A percentile compares a stretch with the other conserved stretches of the same genome.
Evolutionary conservation across 2,797 vertebrate species (phyloP).

Genomic region (Chrosomus eos): DNA sequence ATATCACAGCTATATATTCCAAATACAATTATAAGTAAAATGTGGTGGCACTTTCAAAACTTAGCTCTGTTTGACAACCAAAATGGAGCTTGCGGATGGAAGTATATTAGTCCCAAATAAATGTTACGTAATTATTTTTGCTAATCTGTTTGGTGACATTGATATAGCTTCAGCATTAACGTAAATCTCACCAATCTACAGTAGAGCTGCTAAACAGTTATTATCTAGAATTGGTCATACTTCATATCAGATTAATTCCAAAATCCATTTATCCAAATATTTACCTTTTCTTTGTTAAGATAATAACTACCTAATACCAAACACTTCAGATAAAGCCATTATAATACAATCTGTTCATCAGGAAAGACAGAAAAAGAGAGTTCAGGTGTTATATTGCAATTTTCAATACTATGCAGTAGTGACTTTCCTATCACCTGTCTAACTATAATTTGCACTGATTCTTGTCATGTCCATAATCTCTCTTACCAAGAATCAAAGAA

Average conservation of each 20-base stretch:
- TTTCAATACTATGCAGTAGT: constrained; percentile 4
- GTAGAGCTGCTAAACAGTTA: not conserved
- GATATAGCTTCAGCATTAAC: not conserved
- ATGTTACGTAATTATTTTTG: too few species aligned
- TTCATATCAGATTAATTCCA: not conserved
- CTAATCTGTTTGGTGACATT: not conserved
- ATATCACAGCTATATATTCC: not conserved
- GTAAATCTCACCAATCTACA: not conserved
- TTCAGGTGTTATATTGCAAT: not conserved
- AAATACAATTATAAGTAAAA: not conserved
- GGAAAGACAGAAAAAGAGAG: constrained; percentile 2
- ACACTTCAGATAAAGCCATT: not conserved
- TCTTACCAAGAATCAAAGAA: constrained; percentile 69
- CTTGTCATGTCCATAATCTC: constrained; percentile 71
- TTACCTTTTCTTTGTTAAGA: not conserved
- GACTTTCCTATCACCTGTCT: constrained; percentile 52
- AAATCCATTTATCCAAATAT: not conserved
- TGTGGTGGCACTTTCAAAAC: not conserved
- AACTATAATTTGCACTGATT: constrained; percentile 63
- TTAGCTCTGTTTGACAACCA: not conserved
- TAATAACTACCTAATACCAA: not conserved
- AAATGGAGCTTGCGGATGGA: not conserved
- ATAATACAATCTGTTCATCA: not conserved
- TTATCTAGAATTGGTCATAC: not conserved
- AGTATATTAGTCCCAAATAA: not conserved